Conservation (phyloP, 1,140 invertebrate genomes). For the Calliphora vicina region DNA sequence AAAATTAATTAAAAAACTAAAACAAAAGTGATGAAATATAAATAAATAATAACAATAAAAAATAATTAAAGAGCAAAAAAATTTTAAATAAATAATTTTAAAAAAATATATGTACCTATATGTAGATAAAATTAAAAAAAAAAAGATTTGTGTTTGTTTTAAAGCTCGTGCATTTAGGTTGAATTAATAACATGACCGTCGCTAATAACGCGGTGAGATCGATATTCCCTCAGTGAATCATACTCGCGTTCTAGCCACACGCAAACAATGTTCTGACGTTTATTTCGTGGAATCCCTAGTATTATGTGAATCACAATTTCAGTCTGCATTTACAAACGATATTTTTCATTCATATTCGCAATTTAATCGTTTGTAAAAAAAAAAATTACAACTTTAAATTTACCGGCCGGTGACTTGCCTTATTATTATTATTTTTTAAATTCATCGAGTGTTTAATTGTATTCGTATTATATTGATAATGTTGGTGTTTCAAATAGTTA, state of each 20-base stretch:
- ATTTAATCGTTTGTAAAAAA: not conserved
- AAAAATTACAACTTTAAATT: not conserved
- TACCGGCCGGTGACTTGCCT: not conserved
- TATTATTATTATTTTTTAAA: not conserved
- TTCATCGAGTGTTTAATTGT: not conserved
- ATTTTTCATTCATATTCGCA: not conserved
- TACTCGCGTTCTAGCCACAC: slow-evolving; percentile 8
- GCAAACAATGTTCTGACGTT: slow-evolving; percentile 43
- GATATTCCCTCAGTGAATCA: not conserved
- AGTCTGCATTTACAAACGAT: not conserved
- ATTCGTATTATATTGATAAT: not conserved
- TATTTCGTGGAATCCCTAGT: slow-evolving; percentile 33
- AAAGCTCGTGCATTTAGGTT: not conserved
- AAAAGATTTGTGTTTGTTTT: not conserved
- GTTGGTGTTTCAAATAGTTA: not conserved
- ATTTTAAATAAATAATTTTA: not conserved
- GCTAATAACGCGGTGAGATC: not conserved
- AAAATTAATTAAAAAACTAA: not conserved
- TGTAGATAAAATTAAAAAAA: not conserved
- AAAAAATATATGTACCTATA: no score
- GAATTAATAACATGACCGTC: not conserved
- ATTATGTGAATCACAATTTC: not conserved
- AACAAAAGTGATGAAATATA: not conserved
- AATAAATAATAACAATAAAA: not conserved
- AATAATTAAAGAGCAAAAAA: not conserved